Evolutionary conservation across 1,140 invertebrate genomes (phyloP), one percentile per base, ranked within the genome.

Genomic region (Drosophila hydei): DNA sequence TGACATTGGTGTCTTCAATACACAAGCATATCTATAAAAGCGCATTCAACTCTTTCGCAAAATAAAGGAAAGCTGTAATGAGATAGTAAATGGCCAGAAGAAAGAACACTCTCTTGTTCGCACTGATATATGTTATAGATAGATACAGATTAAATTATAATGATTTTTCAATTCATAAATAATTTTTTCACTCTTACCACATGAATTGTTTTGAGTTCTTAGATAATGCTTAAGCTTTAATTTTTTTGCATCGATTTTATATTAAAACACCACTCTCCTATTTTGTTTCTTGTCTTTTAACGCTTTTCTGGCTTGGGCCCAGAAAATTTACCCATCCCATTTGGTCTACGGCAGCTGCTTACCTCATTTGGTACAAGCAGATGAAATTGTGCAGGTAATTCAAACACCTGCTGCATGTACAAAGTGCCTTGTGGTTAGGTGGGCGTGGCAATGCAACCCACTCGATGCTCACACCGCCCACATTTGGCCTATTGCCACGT

Each of bases 401-500:
- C 47, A 67, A 72, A 72, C 69, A 72, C 69, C 69, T 72, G 69
- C 54, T 72, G 69, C 69, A 63, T 43, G 33, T 9, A 19, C 42
- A 25, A 38, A 61, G 16, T 27, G 52, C 51, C 47, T 42, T 67
- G 36, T 33, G 45, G 55, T 59, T 45, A 11, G 12, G 25, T 47
- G 33, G 48, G 60, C 16, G 67, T 63, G 36, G 21, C 23, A 25
- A 14, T 25, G 60, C 60, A 21, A 7, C 4, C 21, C 27, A 16
- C 4, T 19, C 40, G 8, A 16, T 23, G 0, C 23, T 16, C n/a
- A 14, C 5, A n/a, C 25, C 38, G 38, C 43, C 42, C 36, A n/a
- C 18, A 25, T 14, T 51, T 42, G 21, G 7, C 8, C 23, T 21
- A 42, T 8, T 43, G 47, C 45, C 47, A 54, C 62, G 60, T 58